Evolutionary conservation across 2,888 invertebrate species (phyloP), one percentile per base, ranked within the genome.

Genomic region (Neoitamus cyanurus): DNA sequence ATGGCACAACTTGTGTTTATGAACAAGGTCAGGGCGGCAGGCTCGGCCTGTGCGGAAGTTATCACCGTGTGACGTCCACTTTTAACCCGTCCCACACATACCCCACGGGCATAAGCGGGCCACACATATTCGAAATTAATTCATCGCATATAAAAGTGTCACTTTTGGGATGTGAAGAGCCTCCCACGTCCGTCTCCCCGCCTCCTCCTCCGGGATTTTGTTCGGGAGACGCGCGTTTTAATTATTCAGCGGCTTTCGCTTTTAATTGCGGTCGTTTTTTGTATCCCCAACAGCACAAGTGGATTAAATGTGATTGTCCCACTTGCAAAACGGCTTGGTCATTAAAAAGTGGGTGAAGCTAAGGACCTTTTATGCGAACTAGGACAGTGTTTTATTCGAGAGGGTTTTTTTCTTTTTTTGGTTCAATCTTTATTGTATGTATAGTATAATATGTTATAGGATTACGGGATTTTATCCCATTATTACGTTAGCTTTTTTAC

Each of bases 101-200:
- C 42, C 42, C 42, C n/a, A n/a, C n/a, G 15, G 42, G 5, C 42
- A 15, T 42, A 42, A 42, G 42, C 5, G n/a, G 42, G 13, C 15
- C 15, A n/a, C 42, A 42, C 42, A 42, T 20, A 58, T 58, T 58
- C 25, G 20, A 75, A 73, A 75, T 75, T 46, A 75, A 75, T 75
- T 75, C 42, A 25, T 20, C 42, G 25, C 13, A 25, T 11, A 37
- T 42, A 75, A 75, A 75, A 25, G 42, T 75, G 75, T 75, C 42
- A 70, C 6, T 73, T 73, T 70, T 73, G 6, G 73, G 73, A 73
- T n/a, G 20, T 73, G 58, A 58, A 58, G 58, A 58, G 4, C 4
- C 1, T 42, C 42, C 42, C 4, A n/a, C 3, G 1, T 15, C 42
- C 42, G 1, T 31, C 4, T 4, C 42, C 42, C 15, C 1, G n/a